Percentiles rank a stretch among this genome's conserved stretches.
Conservation (phyloP, 2,113 vertebrate genomes). For the Notothenia coriiceps region DNA sequence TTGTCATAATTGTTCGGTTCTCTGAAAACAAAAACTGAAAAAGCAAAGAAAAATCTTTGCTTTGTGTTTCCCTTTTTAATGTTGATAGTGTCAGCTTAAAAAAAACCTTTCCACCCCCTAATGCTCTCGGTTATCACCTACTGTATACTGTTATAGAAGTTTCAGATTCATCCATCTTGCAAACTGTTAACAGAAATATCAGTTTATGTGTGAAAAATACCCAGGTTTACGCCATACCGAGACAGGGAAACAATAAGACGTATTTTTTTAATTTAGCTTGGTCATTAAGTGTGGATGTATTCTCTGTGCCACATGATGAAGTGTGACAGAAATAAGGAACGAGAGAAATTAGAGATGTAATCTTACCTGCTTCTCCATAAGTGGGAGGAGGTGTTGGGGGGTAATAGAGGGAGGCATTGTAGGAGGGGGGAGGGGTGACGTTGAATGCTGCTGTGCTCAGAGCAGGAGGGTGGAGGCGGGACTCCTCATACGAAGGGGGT, state of each 20-base stretch:
- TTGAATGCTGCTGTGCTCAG: background rate
- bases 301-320: background rate
- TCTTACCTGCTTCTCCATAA: slow-evolving; percentile 68
- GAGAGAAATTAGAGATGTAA: background rate
- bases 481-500: slow-evolving; percentile 71
- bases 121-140: background rate
- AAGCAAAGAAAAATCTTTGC: too few species aligned
- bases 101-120: background rate
- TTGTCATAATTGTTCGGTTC: too few species aligned
- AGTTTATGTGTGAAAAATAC: background rate
- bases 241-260: background rate
- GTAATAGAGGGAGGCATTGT: background rate
- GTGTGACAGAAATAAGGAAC: background rate
- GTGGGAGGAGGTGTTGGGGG: slow-evolving; percentile 65
- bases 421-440: slow-evolving; percentile 31
- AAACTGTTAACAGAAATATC: background rate
- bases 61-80: too few species aligned
- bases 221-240: background rate
- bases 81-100: too few species aligned
- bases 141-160: background rate
- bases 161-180: background rate
- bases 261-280: background rate
- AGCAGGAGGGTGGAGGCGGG: slow-evolving; percentile 25
- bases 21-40: too few species aligned
- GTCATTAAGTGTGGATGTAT: background rate